Percentiles rank a stretch among this genome's conserved stretches.
Conservation (phyloP, 2,797 vertebrate species). For the Oreochromis grahami region DNA sequence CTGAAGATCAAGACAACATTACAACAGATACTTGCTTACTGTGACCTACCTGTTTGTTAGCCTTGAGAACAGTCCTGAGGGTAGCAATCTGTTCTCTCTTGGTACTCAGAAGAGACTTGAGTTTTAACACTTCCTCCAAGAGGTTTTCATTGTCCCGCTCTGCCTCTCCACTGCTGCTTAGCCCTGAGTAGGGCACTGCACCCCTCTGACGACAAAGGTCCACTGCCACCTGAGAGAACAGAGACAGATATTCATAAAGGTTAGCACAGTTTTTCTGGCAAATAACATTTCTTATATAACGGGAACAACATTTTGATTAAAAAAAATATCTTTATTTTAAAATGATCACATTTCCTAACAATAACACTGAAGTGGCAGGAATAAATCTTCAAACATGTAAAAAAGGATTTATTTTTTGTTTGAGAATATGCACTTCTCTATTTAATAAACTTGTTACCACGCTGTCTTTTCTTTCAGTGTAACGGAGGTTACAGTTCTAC, state of each 20-base stretch:
- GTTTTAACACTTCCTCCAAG: slow-evolving; percentile 84
- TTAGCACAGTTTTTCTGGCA: neutral
- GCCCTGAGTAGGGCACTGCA: slow-evolving; percentile 69
- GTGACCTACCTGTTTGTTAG: slow-evolving; percentile 83
- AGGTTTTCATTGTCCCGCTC: slow-evolving; percentile 82
- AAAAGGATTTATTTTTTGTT: neutral
- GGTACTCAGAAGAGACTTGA: slow-evolving; percentile 87
- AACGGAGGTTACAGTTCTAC: slow-evolving; percentile 8
- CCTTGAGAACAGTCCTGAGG: slow-evolving; percentile 86
- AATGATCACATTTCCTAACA: neutral
- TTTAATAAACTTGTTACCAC: neutral
- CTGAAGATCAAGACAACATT: neutral
- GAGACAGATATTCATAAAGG: neutral
- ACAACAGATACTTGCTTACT: neutral
- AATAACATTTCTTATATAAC: neutral
- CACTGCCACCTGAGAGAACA: slow-evolving; percentile 73
- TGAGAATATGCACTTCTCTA: neutral
- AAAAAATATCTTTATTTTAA: neutral
- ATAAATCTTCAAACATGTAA: neutral
- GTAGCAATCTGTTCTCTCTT: slow-evolving; percentile 89
- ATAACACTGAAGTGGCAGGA: neutral
- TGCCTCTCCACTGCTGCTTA: slow-evolving; percentile 63
- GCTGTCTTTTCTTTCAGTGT: slow-evolving; percentile 3
- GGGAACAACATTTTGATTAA: neutral
- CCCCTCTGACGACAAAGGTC: slow-evolving; percentile 79